phyloP scores from a whole-genome alignment of 1,140 invertebrate genomes.

The Andricus grossulariae region DNA sequence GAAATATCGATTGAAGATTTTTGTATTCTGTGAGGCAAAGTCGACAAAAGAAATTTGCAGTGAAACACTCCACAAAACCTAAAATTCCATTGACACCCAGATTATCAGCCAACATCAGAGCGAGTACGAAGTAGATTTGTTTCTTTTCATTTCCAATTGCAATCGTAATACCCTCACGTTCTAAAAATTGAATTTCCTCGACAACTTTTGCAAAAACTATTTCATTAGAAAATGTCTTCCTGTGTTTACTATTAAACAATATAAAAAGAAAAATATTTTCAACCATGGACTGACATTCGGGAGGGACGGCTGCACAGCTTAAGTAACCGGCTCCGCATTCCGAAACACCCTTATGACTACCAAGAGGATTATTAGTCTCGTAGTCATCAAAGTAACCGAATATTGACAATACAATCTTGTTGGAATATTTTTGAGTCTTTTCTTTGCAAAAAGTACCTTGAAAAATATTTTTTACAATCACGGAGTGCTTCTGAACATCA shows the following conservation, averaged over 20 bases:
- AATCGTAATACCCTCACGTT: constrained; percentile 32
- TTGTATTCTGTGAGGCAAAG: constrained; percentile 37
- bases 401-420: constrained; percentile 57
- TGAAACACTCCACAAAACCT: constrained; percentile 39
- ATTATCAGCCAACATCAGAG: constrained; percentile 34
- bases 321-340: constrained; percentile 54
- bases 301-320: background rate
- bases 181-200: constrained; percentile 33
- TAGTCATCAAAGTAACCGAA: constrained; percentile 56
- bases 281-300: background rate
- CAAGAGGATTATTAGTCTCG: constrained; percentile 58
- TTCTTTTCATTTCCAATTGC: constrained; percentile 26
- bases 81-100: constrained; percentile 37
- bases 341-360: constrained; percentile 51
- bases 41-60: constrained; percentile 38
- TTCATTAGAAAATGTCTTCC: background rate
- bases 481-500: constrained; percentile 36
- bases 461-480: constrained; percentile 49
- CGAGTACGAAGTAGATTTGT: constrained; percentile 33
- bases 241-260: background rate
- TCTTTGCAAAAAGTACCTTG: constrained; percentile 59
- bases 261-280: background rate
- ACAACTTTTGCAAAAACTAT: constrained; percentile 38
- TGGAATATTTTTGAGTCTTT: constrained; percentile 37
- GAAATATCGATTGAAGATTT: constrained; percentile 28